Percentiles rank a stretch among this genome's conserved stretches.
phyloP scores from a whole-genome alignment of 2,888 invertebrate genomes.

The Schrankia costaestrigalis region DNA sequence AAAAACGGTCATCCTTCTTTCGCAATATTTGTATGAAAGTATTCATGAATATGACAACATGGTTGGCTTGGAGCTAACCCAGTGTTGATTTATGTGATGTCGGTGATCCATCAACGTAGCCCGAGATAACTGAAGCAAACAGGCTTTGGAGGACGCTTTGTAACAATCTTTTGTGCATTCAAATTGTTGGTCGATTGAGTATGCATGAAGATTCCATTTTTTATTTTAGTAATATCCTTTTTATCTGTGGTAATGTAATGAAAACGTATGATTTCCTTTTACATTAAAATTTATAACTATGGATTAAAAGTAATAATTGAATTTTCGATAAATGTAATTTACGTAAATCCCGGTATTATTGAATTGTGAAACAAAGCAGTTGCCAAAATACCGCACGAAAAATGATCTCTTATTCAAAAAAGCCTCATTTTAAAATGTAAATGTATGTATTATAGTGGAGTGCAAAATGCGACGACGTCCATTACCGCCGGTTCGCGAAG shows the following conservation, averaged over 20 bases:
- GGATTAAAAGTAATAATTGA: no score
- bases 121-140: conserved; percentile 37
- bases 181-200: conserved; percentile 51
- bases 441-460: conserved; percentile 7
- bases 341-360: no score
- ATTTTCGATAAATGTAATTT: no score
- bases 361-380: no score
- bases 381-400: no score
- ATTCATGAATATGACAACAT: conserved; percentile 76
- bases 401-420: no score
- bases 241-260: no score
- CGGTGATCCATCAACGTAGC: conserved; percentile 62
- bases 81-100: conserved; percentile 63
- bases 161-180: conserved; percentile 36
- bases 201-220: no score
- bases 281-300: no score
- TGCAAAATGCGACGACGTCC: conserved; percentile 72
- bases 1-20: conserved; percentile 41
- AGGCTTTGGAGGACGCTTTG: conserved; percentile 37
- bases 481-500: conserved; percentile 69
- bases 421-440: no score
- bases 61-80: conserved; percentile 54
- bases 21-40: conserved; percentile 44
- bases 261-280: no score
- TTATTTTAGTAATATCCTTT: no score